Percentiles rank a stretch among this genome's conserved stretches.
These are phyloP conservation scores for Neopelma chrysocephalum DNA, from an alignment of 2,797 vertebrate genomes.

Conservation along the genomic window DNA sequence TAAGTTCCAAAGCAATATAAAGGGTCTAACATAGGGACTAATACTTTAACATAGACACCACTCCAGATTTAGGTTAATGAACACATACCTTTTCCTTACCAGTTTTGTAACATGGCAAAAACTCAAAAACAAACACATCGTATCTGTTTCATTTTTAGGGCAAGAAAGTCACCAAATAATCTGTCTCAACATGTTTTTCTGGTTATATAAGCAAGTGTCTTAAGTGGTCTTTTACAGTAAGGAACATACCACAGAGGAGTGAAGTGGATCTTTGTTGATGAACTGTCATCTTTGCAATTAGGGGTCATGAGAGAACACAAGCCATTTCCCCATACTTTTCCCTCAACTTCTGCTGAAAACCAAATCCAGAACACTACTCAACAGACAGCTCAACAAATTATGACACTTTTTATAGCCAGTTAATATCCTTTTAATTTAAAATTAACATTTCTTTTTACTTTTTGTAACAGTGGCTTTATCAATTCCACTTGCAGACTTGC, in stretches of 20 bases:
- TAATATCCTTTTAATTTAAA: neutral
- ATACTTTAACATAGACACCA: neutral
- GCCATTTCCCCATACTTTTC: neutral
- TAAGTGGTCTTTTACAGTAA: neutral
- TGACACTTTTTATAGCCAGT: neutral
- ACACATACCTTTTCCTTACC: neutral
- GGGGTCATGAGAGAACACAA: neutral
- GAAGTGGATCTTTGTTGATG: neutral
- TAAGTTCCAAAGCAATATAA: neutral
- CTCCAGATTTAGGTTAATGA: neutral
- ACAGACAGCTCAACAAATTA: neutral
- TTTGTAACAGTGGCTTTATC: neutral
- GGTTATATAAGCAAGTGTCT: neutral
- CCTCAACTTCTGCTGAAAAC: neutral
- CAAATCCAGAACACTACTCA: neutral
- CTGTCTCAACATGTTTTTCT: neutral
- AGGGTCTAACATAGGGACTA: neutral
- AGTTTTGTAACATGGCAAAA: neutral
- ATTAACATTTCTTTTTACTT: neutral
- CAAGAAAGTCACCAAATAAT: neutral
- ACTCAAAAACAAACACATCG: neutral
- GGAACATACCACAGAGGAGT: neutral
- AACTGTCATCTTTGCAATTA: neutral
- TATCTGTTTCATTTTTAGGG: neutral
- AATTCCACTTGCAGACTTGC: neutral